These are phyloP conservation scores for Aphelocoma californica DNA, from an alignment of 2,797 vertebrate genomes.

Conservation along the genomic window DNA sequence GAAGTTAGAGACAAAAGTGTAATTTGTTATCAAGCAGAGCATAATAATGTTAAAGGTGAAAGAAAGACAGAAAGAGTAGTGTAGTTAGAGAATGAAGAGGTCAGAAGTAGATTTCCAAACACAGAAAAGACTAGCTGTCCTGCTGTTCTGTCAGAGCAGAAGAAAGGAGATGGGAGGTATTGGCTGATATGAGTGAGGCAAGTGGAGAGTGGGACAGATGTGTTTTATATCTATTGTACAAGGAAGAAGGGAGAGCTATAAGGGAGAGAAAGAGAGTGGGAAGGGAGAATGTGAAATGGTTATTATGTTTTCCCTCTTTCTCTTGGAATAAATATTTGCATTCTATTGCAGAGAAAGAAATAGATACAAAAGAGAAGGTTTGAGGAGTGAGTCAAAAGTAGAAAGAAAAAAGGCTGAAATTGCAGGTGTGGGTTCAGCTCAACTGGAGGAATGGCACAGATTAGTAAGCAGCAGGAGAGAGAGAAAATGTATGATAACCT, in stretches of 20 bases:
- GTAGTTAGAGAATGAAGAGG: neutral
- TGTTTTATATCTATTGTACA: neutral
- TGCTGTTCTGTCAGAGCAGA: neutral
- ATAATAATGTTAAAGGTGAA: neutral
- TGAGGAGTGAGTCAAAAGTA: constrained; percentile 61
- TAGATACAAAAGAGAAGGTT: constrained; percentile 38
- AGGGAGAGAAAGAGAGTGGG: constrained; percentile 26
- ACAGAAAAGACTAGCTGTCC: neutral
- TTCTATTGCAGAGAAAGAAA: constrained; percentile 37
- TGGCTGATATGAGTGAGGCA: neutral
- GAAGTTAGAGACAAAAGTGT: neutral
- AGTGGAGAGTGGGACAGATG: neutral
- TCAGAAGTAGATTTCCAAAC: neutral
- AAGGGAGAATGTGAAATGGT: constrained; percentile 15
- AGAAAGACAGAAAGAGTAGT: neutral
- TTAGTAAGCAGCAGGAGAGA: constrained; percentile 56
- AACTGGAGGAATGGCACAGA: constrained; percentile 32
- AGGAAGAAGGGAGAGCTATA: neutral
- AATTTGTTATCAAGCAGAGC: neutral
- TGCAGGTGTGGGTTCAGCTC: constrained; percentile 63
- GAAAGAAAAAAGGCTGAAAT: constrained; percentile 62
- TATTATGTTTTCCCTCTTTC: constrained; percentile 44
- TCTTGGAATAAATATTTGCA: constrained; percentile 54
- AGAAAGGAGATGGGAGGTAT: neutral
- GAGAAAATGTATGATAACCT: constrained; percentile 52